A percentile compares a stretch with the other conserved stretches of the same genome.
phyloP scores from a whole-genome alignment of 2,888 invertebrate genomes.

The Cyclophora albipunctata region DNA sequence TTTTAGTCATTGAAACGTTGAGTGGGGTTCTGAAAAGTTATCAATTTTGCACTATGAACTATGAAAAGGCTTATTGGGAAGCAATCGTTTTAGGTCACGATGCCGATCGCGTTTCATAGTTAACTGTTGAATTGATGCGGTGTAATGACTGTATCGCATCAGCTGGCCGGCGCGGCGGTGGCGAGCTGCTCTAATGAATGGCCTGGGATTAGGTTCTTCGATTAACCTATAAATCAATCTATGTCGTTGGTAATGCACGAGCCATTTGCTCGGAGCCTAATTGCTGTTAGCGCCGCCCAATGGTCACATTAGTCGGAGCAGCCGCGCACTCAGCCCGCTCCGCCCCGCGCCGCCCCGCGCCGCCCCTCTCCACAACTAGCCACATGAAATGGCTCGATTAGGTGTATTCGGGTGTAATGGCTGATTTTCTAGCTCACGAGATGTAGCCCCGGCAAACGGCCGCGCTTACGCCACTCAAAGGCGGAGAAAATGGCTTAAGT shows the following conservation, averaged over 20 bases:
- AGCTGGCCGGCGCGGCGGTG: slow-evolving; percentile 28
- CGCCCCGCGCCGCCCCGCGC: slow-evolving; percentile 32
- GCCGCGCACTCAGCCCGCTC: slow-evolving; percentile 43
- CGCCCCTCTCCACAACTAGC: slow-evolving; percentile 28
- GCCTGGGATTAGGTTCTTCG: slow-evolving; percentile 34
- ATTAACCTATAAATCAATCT: slow-evolving; percentile 66
- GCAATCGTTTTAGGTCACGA: slow-evolving; percentile 46
- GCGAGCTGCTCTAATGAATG: slow-evolving; percentile 32
- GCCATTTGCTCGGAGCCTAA: slow-evolving; percentile 71
- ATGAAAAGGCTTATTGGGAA: slow-evolving; percentile 31
- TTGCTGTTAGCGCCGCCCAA: slow-evolving; percentile 72
- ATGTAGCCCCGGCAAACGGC: slow-evolving; percentile 66
- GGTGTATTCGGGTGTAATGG: slow-evolving; percentile 62
- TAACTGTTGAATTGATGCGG: slow-evolving; percentile 34
- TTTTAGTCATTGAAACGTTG: slow-evolving; percentile 39
- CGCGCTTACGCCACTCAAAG: slow-evolving; percentile 74
- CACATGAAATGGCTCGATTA: slow-evolving; percentile 41
- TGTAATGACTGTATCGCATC: slow-evolving; percentile 53
- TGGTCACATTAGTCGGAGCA: slow-evolving; percentile 63
- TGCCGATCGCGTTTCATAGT: slow-evolving; percentile 47
- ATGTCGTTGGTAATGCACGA: slow-evolving; percentile 69
- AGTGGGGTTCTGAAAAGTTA: slow-evolving; percentile 35
- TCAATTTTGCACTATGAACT: slow-evolving; percentile 41
- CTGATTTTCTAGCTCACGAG: slow-evolving; percentile 74
- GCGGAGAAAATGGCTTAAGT: slow-evolving; percentile 76